phyloP scores from a whole-genome alignment of 2,888 invertebrate genomes.

The Zaprionus bogoriensis region DNA sequence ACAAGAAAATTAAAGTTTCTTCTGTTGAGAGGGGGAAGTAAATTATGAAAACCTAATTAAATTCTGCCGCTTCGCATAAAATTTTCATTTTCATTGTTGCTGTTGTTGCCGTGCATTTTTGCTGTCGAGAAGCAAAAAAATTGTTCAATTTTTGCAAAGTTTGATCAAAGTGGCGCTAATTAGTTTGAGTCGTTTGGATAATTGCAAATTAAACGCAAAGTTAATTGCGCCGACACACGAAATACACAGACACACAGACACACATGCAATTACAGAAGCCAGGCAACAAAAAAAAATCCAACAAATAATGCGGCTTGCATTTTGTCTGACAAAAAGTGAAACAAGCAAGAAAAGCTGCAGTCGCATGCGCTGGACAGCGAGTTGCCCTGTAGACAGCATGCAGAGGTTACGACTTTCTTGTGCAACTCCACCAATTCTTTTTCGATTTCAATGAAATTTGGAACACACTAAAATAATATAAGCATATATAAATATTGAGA shows the following conservation, averaged over 20 bases:
- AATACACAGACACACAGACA: constrained; percentile 27
- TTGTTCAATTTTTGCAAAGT: constrained; percentile 64
- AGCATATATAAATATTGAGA: neutral
- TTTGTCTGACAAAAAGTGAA: constrained; percentile 42
- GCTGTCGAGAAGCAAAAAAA: constrained; percentile 19
- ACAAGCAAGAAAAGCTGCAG: constrained; percentile 1
- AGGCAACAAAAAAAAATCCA: constrained; percentile 9
- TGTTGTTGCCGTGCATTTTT: neutral
- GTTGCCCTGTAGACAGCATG: neutral
- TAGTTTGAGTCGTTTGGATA: constrained; percentile 79
- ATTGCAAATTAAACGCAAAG: constrained; percentile 78
- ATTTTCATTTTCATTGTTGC: constrained; percentile 3
- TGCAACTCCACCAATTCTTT: neutral
- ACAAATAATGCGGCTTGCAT: constrained; percentile 36
- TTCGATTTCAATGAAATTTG: neutral
- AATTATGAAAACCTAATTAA: constrained; percentile 35
- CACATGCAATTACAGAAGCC: constrained; percentile 51
- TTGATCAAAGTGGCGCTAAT: constrained; percentile 79
- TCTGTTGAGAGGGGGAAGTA: neutral
- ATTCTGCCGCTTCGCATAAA: constrained; percentile 10
- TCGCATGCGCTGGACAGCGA: neutral
- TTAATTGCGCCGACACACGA: constrained; percentile 77
- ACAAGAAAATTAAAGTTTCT: constrained; percentile 22
- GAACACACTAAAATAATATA: neutral
- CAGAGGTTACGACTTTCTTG: no score